Conservation (phyloP, 2,888 invertebrate species). For the Allolobophora icterica region DNA sequence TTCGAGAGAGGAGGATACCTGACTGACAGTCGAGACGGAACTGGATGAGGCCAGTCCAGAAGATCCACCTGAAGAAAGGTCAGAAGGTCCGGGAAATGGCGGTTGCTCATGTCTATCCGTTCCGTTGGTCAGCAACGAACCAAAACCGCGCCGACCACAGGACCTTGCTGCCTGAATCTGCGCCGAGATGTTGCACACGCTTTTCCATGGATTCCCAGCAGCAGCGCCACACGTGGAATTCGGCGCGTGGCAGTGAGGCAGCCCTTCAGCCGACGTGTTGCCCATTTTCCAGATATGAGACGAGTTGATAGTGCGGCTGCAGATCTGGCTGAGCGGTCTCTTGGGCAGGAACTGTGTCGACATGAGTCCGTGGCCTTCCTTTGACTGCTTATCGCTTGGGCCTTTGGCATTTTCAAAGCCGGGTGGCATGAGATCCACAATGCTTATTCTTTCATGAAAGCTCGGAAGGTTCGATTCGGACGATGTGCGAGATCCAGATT, state of each 20-base stretch:
- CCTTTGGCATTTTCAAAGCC: not conserved
- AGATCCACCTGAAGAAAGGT: not conserved
- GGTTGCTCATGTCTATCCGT: not conserved
- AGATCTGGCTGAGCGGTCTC: slow-evolving; percentile 23
- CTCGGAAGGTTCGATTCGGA: slow-evolving; percentile 14
- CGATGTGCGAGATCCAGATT: not conserved
- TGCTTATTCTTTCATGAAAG: not conserved
- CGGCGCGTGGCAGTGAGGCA: not conserved
- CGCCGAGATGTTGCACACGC: not conserved
- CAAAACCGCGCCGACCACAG: not conserved
- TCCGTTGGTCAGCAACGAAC: not conserved
- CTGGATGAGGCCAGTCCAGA: not conserved
- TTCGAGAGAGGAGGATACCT: not conserved
- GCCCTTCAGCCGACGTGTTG: not conserved
- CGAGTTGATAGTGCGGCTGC: not conserved
- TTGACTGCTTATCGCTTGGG: not conserved
- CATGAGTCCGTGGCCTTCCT: not conserved
- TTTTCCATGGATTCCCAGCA: not conserved
- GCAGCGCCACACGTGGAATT: slow-evolving; percentile 6
- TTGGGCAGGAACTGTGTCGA: not conserved
- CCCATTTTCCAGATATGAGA: not conserved
- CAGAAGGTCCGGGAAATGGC: not conserved
- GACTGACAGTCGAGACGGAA: not conserved
- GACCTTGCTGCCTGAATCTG: slow-evolving; percentile 8
- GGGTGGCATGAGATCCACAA: not conserved